phyloP scores from a whole-genome alignment of 2,113 vertebrate genomes.

The Meles meles region DNA sequence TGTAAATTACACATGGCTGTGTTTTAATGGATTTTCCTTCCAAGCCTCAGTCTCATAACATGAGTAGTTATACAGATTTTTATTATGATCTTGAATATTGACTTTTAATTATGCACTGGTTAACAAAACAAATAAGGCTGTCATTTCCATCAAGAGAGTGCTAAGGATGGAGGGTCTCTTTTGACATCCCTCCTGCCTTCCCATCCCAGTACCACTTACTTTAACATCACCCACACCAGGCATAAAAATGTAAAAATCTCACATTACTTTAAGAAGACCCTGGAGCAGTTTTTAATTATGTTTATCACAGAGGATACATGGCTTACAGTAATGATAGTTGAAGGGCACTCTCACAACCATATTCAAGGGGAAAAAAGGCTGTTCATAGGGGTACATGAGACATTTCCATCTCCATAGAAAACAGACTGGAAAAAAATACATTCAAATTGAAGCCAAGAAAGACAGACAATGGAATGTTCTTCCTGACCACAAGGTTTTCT shows the following conservation, averaged over 20 bases:
- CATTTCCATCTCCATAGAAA: neutral
- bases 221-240: slow-evolving; percentile 60
- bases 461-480: neutral
- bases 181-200: slow-evolving; percentile 29
- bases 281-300: slow-evolving; percentile 51
- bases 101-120: slow-evolving; percentile 83
- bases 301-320: slow-evolving; percentile 17
- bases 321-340: neutral
- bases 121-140: slow-evolving; percentile 80
- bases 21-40: slow-evolving; percentile 70
- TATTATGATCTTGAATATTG: slow-evolving; percentile 76
- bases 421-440: neutral
- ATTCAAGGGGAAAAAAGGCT: neutral
- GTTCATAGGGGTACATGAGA: neutral
- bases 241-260: slow-evolving; percentile 67
- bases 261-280: slow-evolving; percentile 51
- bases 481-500: neutral
- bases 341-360: slow-evolving; percentile 44
- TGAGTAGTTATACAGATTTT: slow-evolving; percentile 72
- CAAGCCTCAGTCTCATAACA: slow-evolving; percentile 63
- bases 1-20: slow-evolving; percentile 73
- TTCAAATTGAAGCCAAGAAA: neutral
- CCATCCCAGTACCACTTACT: neutral
- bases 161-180: slow-evolving; percentile 49
- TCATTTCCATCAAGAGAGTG: slow-evolving; percentile 67